Evolutionary conservation across 2,113 vertebrate genomes (phyloP), one percentile per base, ranked within the genome.

Genomic region (Ailuropoda melanoleuca): DNA sequence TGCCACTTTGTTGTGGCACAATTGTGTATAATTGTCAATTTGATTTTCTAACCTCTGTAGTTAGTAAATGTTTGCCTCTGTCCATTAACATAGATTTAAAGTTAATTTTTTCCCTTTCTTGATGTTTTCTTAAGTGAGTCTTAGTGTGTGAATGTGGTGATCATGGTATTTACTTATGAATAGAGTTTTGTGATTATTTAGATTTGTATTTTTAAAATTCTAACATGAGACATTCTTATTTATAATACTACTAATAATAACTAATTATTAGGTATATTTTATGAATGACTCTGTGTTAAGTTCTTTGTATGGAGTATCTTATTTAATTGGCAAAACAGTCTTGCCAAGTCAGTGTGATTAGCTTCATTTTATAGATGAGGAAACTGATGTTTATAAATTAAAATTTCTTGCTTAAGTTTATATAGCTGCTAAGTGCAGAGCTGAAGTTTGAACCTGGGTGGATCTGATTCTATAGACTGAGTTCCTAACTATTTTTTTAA

Each of bases 111-210:
- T 12, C 31, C 17, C 77, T 84, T 75, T 8, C 13, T 74, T 83
- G 55, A 37, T 88, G 19, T 92, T 77, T 95, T n/a, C 50, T 88
- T 92, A 74, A 60, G 53, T 60, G 68, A 3, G 43, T 64, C 68
- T 88, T 83, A 26, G 26, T 75, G 10, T 83, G 87, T 70, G 56
- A 84, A 60, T 92, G 29, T 37, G 39, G 18, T 75, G 23, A 87
- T 14, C 81, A 8, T 55, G 48, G 18, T 39, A 70, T 74, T 88
- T 74, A 23, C 24, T 80, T 86, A 83, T 50, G 48, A 46, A 80
- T 55, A 80, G 39, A 86, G 31, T 87, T 94, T 87, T 91, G n/a
- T 55, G 82, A 94, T 94, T 74, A 34, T 81, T 82, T 39, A 75
- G 4, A 75, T 66, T 64, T 91, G 17, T 48, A 46, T 64, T 84